Evolutionary conservation across 1,140 invertebrate genomes (phyloP).

Genomic region (Pollicipes pollicipes): DNA sequence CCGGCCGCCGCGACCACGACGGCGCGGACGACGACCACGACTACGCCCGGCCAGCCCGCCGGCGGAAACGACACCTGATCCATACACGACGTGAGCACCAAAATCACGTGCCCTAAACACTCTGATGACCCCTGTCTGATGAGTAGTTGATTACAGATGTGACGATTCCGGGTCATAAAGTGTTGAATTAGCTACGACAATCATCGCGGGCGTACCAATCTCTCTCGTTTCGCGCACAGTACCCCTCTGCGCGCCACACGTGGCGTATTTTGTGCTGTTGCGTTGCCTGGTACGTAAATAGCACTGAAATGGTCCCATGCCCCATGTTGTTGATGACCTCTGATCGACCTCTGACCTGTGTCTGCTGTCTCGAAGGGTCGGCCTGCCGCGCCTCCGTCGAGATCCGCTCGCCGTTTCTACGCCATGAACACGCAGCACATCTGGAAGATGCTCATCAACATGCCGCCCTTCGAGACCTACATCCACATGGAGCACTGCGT

Average conservation of each 20-base stretch:
- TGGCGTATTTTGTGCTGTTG: too few species aligned
- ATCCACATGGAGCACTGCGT: constrained; percentile 1
- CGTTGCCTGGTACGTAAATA: background rate
- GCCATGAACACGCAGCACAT: background rate
- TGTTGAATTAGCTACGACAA: too few species aligned
- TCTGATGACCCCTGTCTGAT: too few species aligned
- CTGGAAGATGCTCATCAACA: background rate
- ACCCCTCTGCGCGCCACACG: too few species aligned
- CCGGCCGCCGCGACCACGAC: background rate
- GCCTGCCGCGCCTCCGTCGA: background rate
- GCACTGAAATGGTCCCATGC: too few species aligned
- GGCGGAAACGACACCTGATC: background rate
- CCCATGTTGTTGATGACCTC: too few species aligned
- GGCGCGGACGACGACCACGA: background rate
- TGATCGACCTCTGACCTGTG: too few species aligned
- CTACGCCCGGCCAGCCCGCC: background rate
- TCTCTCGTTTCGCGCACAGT: too few species aligned
- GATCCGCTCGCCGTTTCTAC: background rate
- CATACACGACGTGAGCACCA: background rate
- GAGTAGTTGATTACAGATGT: too few species aligned
- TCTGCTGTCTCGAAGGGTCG: background rate
- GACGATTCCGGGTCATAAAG: too few species aligned
- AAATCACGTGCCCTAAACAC: too few species aligned
- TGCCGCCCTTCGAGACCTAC: background rate
- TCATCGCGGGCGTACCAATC: too few species aligned